Percentiles rank a stretch among this genome's conserved stretches.
These are phyloP conservation scores for Salpingus planirostris DNA, from an alignment of 2,888 invertebrate genomes.

Conservation along the genomic window DNA sequence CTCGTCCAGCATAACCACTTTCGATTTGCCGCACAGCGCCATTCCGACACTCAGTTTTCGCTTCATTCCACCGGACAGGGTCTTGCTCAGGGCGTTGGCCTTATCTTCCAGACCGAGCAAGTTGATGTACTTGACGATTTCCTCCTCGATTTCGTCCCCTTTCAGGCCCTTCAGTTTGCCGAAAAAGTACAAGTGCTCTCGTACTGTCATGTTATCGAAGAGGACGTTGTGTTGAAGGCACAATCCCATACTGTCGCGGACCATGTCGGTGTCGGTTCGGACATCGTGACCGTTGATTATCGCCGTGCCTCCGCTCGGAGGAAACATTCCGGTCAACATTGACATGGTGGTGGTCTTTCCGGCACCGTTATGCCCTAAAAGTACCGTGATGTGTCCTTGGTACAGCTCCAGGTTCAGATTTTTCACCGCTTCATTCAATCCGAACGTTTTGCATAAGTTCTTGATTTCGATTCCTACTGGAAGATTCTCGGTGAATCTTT, in stretches of 20 bases:
- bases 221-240: slow-evolving; percentile 84
- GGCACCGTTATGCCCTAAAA: slow-evolving; percentile 77
- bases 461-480: slow-evolving; percentile 46
- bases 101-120: slow-evolving; percentile 60
- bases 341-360: slow-evolving; percentile 93
- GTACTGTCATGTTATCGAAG: slow-evolving; percentile 73
- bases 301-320: slow-evolving; percentile 60
- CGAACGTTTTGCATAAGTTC: slow-evolving; percentile 54
- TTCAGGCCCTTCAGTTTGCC: slow-evolving; percentile 60
- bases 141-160: slow-evolving; percentile 47
- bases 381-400: slow-evolving; percentile 79
- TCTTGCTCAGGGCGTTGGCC: slow-evolving; percentile 48
- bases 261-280: slow-evolving; percentile 50
- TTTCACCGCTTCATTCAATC: slow-evolving; percentile 52
- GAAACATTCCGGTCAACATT: slow-evolving; percentile 75
- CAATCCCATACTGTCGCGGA: slow-evolving; percentile 64
- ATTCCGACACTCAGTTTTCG: slow-evolving; percentile 67
- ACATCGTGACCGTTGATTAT: slow-evolving; percentile 64
- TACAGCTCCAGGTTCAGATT: slow-evolving; percentile 72
- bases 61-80: slow-evolving; percentile 71
- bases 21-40: slow-evolving; percentile 66
- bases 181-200: slow-evolving; percentile 76
- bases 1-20: slow-evolving; percentile 64
- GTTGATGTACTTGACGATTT: slow-evolving; percentile 55
- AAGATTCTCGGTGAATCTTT: slow-evolving; percentile 45